These are phyloP conservation scores for Premnoplex brunnescens DNA, from an alignment of 2,797 vertebrate species.

Conservation along the genomic window DNA sequence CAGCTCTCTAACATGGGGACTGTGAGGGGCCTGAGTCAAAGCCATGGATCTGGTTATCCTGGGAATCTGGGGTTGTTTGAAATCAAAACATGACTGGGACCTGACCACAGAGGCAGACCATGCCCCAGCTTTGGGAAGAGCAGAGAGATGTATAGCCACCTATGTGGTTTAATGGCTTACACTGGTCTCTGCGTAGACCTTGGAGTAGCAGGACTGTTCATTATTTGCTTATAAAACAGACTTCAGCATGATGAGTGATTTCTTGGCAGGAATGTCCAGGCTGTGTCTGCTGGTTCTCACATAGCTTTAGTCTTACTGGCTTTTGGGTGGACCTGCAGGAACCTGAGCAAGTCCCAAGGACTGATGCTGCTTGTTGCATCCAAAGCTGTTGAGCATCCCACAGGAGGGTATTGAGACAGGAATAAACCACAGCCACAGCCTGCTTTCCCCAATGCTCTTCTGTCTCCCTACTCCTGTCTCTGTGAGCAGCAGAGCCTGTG, in stretches of 20 bases:
- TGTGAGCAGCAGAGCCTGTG: neutral
- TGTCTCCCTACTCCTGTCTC: neutral
- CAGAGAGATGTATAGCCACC: neutral
- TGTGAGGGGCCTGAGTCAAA: neutral
- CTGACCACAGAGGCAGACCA: accelerated
- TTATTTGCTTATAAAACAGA: neutral
- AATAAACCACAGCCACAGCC: neutral
- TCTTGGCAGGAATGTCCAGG: neutral
- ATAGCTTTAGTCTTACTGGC: neutral
- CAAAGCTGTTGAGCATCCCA: neutral
- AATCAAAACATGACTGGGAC: neutral
- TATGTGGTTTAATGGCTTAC: neutral
- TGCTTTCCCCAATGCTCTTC: neutral
- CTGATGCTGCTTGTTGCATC: accelerated
- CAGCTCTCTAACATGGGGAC: neutral
- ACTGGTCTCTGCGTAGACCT: neutral
- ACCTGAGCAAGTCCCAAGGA: neutral
- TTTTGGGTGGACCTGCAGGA: neutral
- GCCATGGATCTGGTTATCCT: neutral
- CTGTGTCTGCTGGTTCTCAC: neutral
- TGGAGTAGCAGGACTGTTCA: neutral
- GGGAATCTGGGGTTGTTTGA: neutral
- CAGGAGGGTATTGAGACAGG: accelerated
- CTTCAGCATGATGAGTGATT: neutral
- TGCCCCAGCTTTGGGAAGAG: neutral